Conservation (phyloP, 2,113 vertebrate species). For the Lamprologus ornatipinnis region DNA sequence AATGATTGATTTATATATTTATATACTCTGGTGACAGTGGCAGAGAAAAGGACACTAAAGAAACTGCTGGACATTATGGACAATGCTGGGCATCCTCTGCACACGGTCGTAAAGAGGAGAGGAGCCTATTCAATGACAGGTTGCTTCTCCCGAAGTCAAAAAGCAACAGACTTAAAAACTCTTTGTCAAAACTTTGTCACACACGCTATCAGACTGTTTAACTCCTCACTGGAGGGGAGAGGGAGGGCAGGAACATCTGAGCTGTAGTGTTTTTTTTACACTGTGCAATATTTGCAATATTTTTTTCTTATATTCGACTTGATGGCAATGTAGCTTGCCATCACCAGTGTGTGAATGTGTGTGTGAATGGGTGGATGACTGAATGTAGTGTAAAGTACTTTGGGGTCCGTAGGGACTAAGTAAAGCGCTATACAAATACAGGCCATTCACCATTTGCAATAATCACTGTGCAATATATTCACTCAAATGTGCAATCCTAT, state of each 20-base stretch:
- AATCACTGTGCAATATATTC: neutral
- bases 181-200: neutral
- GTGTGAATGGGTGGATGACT: neutral
- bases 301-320: neutral
- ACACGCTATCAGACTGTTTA: neutral
- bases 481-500: neutral
- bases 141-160: neutral
- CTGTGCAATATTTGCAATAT: neutral
- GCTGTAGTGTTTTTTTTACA: neutral
- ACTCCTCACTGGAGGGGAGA: neutral
- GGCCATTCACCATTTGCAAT: neutral
- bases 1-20: neutral
- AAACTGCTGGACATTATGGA: neutral
- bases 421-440: neutral
- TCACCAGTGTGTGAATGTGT: neutral
- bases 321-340: accelerated
- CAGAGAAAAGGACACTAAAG: neutral
- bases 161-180: neutral
- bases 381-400: neutral
- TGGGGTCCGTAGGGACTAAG: neutral
- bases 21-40: neutral
- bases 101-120: neutral
- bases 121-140: neutral
- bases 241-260: neutral
- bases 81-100: neutral